Conservation (phyloP, 2,113 vertebrate genomes). For the Bubo bubo region DNA sequence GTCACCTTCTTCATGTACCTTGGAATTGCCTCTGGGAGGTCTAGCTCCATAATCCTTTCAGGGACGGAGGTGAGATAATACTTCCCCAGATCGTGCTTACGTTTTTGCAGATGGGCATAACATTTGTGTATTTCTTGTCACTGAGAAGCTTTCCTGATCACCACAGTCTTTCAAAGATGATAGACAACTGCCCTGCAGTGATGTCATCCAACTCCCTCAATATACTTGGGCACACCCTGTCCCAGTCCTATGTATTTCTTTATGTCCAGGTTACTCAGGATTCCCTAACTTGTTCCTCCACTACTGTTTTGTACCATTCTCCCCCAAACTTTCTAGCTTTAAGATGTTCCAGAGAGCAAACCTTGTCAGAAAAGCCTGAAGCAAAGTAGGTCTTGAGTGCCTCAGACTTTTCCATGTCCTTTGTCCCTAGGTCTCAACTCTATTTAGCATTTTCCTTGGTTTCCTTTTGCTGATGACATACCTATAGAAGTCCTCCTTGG, state of each 20-base stretch:
- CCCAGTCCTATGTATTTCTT: not conserved
- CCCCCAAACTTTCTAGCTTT: not conserved
- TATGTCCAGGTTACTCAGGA: not conserved
- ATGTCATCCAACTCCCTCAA: not conserved
- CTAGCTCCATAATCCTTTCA: not conserved
- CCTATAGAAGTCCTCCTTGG: not conserved
- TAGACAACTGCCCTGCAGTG: not conserved
- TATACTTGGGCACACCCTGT: not conserved
- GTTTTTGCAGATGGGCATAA: not conserved
- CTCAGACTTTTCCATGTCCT: not conserved
- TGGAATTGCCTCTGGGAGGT: not conserved
- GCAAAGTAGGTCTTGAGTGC: not conserved
- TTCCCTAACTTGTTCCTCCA: not conserved
- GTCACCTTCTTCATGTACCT: not conserved
- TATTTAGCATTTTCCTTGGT: not conserved
- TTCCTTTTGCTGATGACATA: not conserved
- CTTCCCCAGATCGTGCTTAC: not conserved
- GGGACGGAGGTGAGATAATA: not conserved
- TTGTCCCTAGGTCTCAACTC: not conserved
- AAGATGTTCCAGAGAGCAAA: not conserved
- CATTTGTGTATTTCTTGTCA: not conserved
- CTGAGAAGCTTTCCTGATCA: not conserved
- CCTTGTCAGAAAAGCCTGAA: not conserved
- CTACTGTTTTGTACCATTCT: not conserved
- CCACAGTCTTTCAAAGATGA: not conserved